These are phyloP conservation scores for Panagrolaimus sp. DNA, from an alignment of 1,140 invertebrate genomes.

Conservation along the genomic window DNA sequence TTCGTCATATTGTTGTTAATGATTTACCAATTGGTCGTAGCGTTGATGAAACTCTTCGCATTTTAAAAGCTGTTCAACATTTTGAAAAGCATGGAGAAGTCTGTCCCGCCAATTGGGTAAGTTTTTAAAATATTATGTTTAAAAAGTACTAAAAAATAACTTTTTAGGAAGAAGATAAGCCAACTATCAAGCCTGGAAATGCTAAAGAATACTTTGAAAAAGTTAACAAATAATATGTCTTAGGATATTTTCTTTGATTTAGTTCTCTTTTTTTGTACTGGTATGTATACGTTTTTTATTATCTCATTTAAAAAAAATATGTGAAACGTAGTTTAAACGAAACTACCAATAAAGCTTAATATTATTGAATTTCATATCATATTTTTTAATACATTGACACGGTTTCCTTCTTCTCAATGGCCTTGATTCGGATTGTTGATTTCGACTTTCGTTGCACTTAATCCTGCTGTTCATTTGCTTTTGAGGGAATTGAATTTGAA, in stretches of 20 bases:
- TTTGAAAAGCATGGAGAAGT: constrained; percentile 82
- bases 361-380: too few species aligned
- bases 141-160: constrained; percentile 41
- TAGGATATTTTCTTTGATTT: too few species aligned
- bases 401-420: too few species aligned
- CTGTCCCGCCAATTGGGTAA: constrained; percentile 57
- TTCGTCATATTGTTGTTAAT: constrained; percentile 63
- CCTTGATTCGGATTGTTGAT: too few species aligned
- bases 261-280: too few species aligned
- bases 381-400: too few species aligned
- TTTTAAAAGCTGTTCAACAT: constrained; percentile 87
- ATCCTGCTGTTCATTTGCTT: constrained; percentile 15
- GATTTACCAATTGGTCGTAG: constrained; percentile 86
- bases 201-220: constrained; percentile 59
- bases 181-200: constrained; percentile 40
- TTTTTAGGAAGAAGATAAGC: constrained; percentile 32
- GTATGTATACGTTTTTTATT: too few species aligned
- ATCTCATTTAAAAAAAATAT: too few species aligned
- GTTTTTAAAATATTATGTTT: constrained; percentile 4
- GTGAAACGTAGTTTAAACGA: too few species aligned
- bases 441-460: not conserved
- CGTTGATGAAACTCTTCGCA: constrained; percentile 80
- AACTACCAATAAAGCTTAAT: too few species aligned
- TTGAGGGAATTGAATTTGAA: too few species aligned
- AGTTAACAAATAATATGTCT: constrained; percentile 40